Base-by-base conservation (phyloP, 2,888 invertebrate species). In the Pseudococcus viburni region DNA sequence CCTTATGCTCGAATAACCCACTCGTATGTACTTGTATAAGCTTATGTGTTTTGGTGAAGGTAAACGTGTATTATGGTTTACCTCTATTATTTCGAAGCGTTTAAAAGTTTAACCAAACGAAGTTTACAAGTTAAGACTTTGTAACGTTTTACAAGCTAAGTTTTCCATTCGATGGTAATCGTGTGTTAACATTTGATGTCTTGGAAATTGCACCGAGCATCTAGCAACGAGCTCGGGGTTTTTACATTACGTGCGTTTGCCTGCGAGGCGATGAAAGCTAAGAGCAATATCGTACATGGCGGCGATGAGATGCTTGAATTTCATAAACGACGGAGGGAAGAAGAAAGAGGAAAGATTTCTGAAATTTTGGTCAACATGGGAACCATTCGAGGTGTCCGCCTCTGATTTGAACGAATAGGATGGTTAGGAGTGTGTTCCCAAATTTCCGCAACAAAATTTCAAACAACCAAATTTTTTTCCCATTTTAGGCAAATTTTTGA, bases 101-200 rank as follows among this genome's bases (percentile, higher is more conserved):
- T 77, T 77, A 77, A 77, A 77, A 77, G 77, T 77, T 77, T 77
- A 77, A 77, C 77, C 77, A 77, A 39, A 77, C 77, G 77, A 77
- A 77, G 39, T 77, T 39, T 17, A 39, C 77, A 77, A 77, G 26
- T 77, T 39, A 39, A 39, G 77, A 77, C 33, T 77, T 39, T 33
- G 12, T 77, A 77, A 77, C 39, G 17, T 77, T 77, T 77, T 77
- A 77, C 77, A 77, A 77, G 77, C 39, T 17, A 39, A 26, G 33
- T 77, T 26, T 77, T 6, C 77, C 51, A 51, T 33, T 77, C 77
- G 77, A 17, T 7, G 77, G 77, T 39, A 77, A 77, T 77, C 39
- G 39, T 17, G 77, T 77, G 26, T 26, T 39, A 77, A 77, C 77
- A 77, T 77, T 77, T 77, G 15, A 39, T 39, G 77, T 39, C 33